Conservation (phyloP, 1,140 invertebrate species). For the Calliphora vicina region DNA sequence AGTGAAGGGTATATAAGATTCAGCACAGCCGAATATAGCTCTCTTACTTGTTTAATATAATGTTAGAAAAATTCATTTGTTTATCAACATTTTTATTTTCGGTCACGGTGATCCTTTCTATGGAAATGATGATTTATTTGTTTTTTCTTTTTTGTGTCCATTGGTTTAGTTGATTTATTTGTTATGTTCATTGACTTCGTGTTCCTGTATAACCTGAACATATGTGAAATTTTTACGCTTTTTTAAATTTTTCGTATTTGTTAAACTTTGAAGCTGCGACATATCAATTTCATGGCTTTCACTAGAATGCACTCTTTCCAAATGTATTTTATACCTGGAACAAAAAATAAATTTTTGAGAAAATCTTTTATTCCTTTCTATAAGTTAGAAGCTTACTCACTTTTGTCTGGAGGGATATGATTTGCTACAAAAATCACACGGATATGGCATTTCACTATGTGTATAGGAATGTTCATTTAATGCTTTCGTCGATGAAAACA, state of each 20-base stretch:
- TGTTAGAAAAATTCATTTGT: too few relatives aligned
- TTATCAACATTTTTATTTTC: too few relatives aligned
- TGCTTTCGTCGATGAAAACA: conserved; percentile 36
- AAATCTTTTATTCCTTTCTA: background rate
- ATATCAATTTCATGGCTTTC: conserved; percentile 27
- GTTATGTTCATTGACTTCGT: background rate
- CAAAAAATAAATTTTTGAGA: background rate
- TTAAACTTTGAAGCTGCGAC: background rate
- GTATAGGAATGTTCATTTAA: conserved; percentile 37
- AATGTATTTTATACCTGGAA: conserved; percentile 36
- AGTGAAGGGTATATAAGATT: too few relatives aligned
- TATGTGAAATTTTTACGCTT: conserved; percentile 31
- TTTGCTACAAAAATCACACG: conserved; percentile 31
- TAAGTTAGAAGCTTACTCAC: background rate
- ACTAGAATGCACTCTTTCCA: conserved; percentile 29
- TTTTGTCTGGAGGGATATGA: conserved; percentile 39
- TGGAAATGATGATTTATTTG: too few relatives aligned
- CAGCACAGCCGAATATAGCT: too few relatives aligned
- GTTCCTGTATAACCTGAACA: conserved; percentile 29
- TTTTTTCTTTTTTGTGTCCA: too few relatives aligned
- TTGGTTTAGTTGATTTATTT: too few relatives aligned
- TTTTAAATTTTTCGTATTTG: conserved; percentile 20
- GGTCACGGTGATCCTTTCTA: too few relatives aligned
- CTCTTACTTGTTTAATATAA: too few relatives aligned
- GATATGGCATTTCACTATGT: conserved; percentile 37